Evolutionary conservation across 2,888 invertebrate genomes (phyloP).

Genomic region (Meiosimyza decipiens): DNA sequence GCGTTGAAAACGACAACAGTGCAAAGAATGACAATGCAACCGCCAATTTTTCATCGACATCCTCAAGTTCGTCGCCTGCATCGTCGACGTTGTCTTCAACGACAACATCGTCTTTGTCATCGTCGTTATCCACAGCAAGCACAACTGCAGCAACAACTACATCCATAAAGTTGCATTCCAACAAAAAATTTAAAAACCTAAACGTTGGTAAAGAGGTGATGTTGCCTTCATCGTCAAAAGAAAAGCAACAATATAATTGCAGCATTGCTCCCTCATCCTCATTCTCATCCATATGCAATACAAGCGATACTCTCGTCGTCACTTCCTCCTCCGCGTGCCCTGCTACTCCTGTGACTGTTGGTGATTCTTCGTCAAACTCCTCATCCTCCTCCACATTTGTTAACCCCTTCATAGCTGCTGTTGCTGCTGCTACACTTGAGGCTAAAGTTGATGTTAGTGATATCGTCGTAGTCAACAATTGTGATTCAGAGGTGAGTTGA

Average conservation of each 20-base stretch:
- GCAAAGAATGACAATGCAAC: slow-evolving; percentile 23
- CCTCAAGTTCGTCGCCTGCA: neutral
- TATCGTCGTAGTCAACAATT: slow-evolving; percentile 41
- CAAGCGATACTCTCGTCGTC: slow-evolving; percentile 44
- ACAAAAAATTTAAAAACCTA: slow-evolving; percentile 62
- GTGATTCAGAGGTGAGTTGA: slow-evolving; percentile 55
- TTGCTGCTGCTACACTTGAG: slow-evolving; percentile 26
- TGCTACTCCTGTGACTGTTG: slow-evolving; percentile 7
- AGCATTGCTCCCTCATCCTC: slow-evolving; percentile 44
- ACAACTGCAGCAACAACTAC: slow-evolving; percentile 1
- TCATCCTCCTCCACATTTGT: slow-evolving; percentile 9
- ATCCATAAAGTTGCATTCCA: slow-evolving; percentile 38
- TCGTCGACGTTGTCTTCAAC: neutral
- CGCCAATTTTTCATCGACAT: slow-evolving; percentile 3
- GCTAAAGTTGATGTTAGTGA: slow-evolving; percentile 39
- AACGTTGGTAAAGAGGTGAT: slow-evolving; percentile 61
- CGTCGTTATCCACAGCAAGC: neutral
- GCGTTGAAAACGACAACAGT: slow-evolving; percentile 33
- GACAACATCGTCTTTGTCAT: slow-evolving; percentile 19
- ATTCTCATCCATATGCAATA: slow-evolving; percentile 39
- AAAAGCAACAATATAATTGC: slow-evolving; percentile 58
- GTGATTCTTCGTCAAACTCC: neutral
- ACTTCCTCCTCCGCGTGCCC: slow-evolving; percentile 2
- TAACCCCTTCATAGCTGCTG: slow-evolving; percentile 23
- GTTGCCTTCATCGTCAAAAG: slow-evolving; percentile 61